These are phyloP conservation scores for Stichopus chloronotus DNA, from an alignment of 35 echinoderm and acorn worm species.

Conservation along the genomic window DNA sequence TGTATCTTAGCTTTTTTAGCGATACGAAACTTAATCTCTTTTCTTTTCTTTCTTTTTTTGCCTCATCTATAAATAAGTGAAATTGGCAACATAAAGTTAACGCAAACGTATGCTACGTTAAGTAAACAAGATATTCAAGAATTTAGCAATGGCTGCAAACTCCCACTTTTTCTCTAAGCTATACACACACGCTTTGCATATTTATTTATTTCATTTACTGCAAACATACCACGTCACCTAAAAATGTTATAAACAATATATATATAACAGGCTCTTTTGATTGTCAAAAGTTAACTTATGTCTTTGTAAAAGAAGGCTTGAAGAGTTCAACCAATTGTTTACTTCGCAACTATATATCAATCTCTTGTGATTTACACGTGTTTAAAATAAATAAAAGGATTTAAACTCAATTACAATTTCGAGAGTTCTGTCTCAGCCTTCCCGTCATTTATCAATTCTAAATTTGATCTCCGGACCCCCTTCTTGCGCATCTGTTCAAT, in stretches of 20 bases:
- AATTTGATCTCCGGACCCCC: neutral
- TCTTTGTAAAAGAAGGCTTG: neutral
- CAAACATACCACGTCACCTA: neutral
- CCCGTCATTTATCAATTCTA: neutral
- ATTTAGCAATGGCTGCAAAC: no score
- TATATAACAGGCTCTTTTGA: neutral
- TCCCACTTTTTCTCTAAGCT: no score
- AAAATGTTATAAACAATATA: neutral
- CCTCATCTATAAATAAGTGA: no score
- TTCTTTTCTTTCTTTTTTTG: no score
- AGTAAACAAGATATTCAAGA: no score
- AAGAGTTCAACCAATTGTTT: conserved; percentile 4
- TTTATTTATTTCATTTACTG: neutral
- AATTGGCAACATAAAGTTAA: no score
- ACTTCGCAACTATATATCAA: conserved; percentile 4
- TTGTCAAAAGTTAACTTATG: neutral
- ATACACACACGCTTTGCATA: neutral
- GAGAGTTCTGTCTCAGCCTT: neutral
- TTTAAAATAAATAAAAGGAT: conserved; percentile 44
- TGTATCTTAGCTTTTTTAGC: no score
- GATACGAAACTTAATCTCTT: no score
- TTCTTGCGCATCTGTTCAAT: neutral
- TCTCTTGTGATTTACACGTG: conserved; percentile 15
- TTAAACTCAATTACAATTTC: conserved; percentile 21
- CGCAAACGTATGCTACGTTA: no score